Percentiles rank a stretch among this genome's conserved stretches.
phyloP scores from a whole-genome alignment of 2,888 invertebrate genomes.

The Furcula furcula region DNA sequence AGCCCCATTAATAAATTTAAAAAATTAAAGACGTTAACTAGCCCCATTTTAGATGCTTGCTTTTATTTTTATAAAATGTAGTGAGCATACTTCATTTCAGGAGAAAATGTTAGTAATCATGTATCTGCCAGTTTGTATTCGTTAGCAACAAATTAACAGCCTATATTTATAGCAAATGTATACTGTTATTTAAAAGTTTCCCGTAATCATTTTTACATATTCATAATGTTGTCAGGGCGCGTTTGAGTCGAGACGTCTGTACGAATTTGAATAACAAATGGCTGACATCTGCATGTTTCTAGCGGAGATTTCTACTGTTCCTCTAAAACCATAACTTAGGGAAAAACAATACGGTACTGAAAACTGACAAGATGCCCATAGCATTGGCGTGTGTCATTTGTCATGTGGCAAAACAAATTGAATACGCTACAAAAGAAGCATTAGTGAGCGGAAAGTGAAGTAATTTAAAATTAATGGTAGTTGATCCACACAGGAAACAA shows the following conservation, averaged over 20 bases:
- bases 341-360: slow-evolving; percentile 48
- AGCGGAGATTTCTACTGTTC: slow-evolving; percentile 50
- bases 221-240: slow-evolving; percentile 73
- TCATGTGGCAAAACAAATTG: slow-evolving; percentile 24
- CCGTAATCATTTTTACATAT: slow-evolving; percentile 78
- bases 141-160: too few species aligned
- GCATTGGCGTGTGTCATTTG: slow-evolving; percentile 34
- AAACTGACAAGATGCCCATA: slow-evolving; percentile 38
- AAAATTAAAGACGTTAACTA: too few species aligned
- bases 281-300: slow-evolving; percentile 71
- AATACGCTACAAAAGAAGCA: slow-evolving; percentile 4
- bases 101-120: too few species aligned
- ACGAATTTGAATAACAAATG: slow-evolving; percentile 79
- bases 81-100: too few species aligned
- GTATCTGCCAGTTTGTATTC: too few species aligned
- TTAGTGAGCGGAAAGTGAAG: slow-evolving; percentile 1
- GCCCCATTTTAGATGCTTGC: too few species aligned
- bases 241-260: slow-evolving; percentile 69
- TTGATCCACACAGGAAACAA: background rate
- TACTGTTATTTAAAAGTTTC: slow-evolving; percentile 62
- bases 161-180: slow-evolving; percentile 8
- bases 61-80: too few species aligned
- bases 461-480: background rate
- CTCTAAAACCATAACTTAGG: slow-evolving; percentile 48
- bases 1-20: too few species aligned